These are phyloP conservation scores for Echinometra lucunter DNA, from an alignment of 53 echinoderm and acorn worm species.

Conservation along the genomic window DNA sequence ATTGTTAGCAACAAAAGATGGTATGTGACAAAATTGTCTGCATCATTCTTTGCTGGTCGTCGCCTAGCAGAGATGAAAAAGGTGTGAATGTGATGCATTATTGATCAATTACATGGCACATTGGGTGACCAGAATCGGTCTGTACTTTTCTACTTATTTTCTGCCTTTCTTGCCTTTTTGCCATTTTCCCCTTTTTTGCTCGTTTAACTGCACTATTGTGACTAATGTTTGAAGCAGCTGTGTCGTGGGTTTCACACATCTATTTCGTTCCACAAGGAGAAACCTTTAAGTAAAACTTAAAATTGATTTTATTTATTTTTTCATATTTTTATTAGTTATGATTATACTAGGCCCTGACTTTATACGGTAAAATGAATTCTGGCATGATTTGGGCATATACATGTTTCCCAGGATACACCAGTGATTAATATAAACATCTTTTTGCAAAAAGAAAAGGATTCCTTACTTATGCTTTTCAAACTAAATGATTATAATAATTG, in stretches of 20 bases:
- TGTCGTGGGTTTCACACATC: background rate
- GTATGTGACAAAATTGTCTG: slow-evolving; percentile 13
- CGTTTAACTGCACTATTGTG: background rate
- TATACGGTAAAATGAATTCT: too few species aligned
- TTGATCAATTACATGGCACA: slow-evolving; percentile 10
- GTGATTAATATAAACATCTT: too few species aligned
- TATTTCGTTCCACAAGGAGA: background rate
- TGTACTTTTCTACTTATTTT: slow-evolving; percentile 4
- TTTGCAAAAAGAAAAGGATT: too few species aligned
- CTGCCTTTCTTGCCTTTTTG: background rate
- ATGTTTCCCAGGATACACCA: too few species aligned
- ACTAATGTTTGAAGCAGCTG: slow-evolving; percentile 39
- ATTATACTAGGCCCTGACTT: too few species aligned
- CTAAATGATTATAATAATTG: too few species aligned
- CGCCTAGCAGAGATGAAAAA: background rate
- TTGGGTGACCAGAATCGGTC: background rate
- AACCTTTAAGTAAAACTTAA: background rate
- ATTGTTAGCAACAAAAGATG: background rate
- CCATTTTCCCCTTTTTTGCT: background rate
- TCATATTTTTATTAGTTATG: background rate
- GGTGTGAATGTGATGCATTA: slow-evolving; percentile 30
- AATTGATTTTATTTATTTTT: background rate
- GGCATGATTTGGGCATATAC: too few species aligned
- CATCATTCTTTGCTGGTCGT: background rate
- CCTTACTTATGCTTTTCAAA: too few species aligned